These are phyloP conservation scores for Gymnoscelis rufifasciata DNA, from an alignment of 2,888 invertebrate genomes.

Conservation along the genomic window DNA sequence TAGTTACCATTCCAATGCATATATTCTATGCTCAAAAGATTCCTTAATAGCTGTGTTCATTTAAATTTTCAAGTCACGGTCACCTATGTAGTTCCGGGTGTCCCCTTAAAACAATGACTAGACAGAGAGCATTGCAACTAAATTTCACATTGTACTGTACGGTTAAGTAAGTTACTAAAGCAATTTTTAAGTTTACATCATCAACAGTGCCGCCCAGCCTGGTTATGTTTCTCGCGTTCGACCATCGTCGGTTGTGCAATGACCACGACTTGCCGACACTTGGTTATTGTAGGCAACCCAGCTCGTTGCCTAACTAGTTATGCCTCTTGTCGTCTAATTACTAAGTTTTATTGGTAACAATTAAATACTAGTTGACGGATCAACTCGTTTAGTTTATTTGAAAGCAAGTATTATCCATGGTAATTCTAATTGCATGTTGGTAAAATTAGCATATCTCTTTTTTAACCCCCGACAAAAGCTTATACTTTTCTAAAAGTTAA, in stretches of 20 bases:
- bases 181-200: slow-evolving; percentile 79
- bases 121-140: slow-evolving; percentile 52
- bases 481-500: no score
- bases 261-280: slow-evolving; percentile 68
- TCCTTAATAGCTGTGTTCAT: slow-evolving; percentile 16
- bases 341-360: slow-evolving; percentile 56
- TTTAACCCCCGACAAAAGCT: no score
- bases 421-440: no score
- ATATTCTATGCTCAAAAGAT: slow-evolving; percentile 4
- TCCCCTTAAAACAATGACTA: slow-evolving; percentile 49
- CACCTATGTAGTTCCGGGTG: slow-evolving; percentile 65
- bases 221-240: slow-evolving; percentile 78
- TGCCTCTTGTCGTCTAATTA: slow-evolving; percentile 72
- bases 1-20: slow-evolving; percentile 5
- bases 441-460: no score
- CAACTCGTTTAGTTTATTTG: neutral
- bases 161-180: slow-evolving; percentile 76
- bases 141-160: slow-evolving; percentile 67
- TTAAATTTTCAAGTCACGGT: slow-evolving; percentile 46
- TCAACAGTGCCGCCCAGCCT: slow-evolving; percentile 69
- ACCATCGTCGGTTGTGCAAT: slow-evolving; percentile 74
- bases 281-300: slow-evolving; percentile 69
- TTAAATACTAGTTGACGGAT: neutral
- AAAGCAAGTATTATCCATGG: no score
- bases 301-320: slow-evolving; percentile 71